Evolutionary conservation across 2,888 invertebrate species (phyloP).

Genomic region (Hirtodrosophila confusa): DNA sequence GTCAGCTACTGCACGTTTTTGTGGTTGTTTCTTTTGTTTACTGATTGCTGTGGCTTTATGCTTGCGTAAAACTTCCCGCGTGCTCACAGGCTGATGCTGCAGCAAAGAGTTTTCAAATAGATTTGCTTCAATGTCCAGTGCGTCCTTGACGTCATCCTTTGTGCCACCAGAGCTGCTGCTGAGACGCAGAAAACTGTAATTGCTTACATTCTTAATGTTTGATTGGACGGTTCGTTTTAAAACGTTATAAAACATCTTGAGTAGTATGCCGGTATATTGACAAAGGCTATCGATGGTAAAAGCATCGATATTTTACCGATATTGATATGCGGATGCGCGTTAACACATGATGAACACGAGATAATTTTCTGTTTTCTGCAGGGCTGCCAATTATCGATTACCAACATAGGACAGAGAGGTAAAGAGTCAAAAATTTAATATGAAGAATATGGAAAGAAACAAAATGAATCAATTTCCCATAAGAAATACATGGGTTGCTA

Average conservation of each 20-base stretch:
- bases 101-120: conserved; percentile 76
- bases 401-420: no score
- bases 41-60: conserved; percentile 16
- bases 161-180: conserved; percentile 28
- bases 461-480: no score
- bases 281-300: conserved; percentile 14
- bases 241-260: conserved; percentile 59
- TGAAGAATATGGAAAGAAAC: no score
- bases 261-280: conserved; percentile 12
- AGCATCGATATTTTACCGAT: no score
- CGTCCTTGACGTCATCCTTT: conserved; percentile 69
- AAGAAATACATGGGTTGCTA: no score
- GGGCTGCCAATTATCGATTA: no score
- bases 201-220: conserved; percentile 34
- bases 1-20: background rate
- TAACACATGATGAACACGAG: no score
- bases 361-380: no score
- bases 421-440: no score
- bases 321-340: no score
- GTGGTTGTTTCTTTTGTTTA: conserved; percentile 17
- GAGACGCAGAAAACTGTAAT: conserved; percentile 28
- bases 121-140: conserved; percentile 71
- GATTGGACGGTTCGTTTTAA: conserved; percentile 49
- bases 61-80: conserved; percentile 61
- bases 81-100: conserved; percentile 63